These are phyloP conservation scores for Cyrtodaria siliqua DNA, from an alignment of 2,888 invertebrate genomes.

Conservation along the genomic window DNA sequence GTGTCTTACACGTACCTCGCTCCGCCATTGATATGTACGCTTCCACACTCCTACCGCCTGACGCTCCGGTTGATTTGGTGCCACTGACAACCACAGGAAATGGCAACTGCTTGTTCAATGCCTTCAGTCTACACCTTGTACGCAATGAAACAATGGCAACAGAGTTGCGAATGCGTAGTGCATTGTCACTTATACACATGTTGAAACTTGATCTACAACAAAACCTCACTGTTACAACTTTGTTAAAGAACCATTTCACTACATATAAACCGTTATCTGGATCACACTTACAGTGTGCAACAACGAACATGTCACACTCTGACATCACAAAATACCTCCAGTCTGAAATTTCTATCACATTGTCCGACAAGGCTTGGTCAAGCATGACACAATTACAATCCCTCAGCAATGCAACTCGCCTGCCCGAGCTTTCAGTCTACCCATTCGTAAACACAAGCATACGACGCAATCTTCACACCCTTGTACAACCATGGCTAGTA, in stretches of 20 bases:
- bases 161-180: conserved; percentile 30
- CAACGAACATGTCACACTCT: neutral
- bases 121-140: conserved; percentile 15
- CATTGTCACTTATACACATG: conserved; percentile 21
- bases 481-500: neutral
- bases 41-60: too few relatives aligned
- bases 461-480: too few relatives aligned
- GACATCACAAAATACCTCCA: too few relatives aligned
- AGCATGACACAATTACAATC: conserved; percentile 34
- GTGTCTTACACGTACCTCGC: too few relatives aligned
- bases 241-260: conserved; percentile 14
- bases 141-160: conserved; percentile 28
- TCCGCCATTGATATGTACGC: too few relatives aligned
- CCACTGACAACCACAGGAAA: conserved; percentile 10
- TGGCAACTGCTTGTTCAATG: conserved; percentile 43
- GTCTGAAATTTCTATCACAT: conserved; percentile 6
- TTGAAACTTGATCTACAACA: neutral
- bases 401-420: conserved; percentile 16
- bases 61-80: too few relatives aligned
- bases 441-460: neutral
- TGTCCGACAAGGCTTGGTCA: conserved; percentile 16
- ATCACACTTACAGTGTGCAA: neutral
- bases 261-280: conserved; percentile 15
- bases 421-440: conserved; percentile 22
- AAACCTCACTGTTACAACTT: neutral